Conservation (phyloP, 2,888 invertebrate species). For the Machimus atricapillus region DNA sequence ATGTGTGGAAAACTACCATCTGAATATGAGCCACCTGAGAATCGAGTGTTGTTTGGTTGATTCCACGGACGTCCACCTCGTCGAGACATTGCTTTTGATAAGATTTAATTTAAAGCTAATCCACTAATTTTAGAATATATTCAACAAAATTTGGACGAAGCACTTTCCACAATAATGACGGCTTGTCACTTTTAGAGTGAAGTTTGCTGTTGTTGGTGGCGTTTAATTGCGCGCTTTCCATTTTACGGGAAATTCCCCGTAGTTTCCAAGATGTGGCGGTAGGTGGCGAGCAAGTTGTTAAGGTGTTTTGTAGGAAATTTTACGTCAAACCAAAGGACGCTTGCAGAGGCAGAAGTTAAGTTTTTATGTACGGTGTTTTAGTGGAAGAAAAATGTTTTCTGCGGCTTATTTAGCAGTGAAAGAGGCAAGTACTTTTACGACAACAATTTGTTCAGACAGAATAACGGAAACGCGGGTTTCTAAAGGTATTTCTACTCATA, state of each 20-base stretch:
- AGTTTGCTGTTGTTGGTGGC: not conserved
- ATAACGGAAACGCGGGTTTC: no score
- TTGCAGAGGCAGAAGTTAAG: no score
- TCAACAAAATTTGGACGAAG: not conserved
- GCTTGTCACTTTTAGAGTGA: not conserved
- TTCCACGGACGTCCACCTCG: slow-evolving; percentile 8
- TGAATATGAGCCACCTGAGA: slow-evolving; percentile 17
- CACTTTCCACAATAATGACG: not conserved
- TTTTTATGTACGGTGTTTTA: no score
- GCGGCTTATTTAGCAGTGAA: no score
- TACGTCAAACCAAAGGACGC: not conserved
- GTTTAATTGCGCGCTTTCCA: not conserved
- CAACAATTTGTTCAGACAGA: no score
- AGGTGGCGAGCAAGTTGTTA: not conserved
- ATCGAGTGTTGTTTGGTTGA: not conserved
- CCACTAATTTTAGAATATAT: not conserved
- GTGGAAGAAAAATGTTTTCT: no score
- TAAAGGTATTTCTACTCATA: no score
- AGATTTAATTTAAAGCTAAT: not conserved
- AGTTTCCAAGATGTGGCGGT: not conserved
- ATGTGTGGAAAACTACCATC: not conserved
- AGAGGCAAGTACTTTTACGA: no score
- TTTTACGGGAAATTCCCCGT: not conserved
- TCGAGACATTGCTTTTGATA: not conserved
- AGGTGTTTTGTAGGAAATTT: not conserved